Conservation (phyloP, 2,888 invertebrate species). For the Acanthoscelides obtectus region DNA sequence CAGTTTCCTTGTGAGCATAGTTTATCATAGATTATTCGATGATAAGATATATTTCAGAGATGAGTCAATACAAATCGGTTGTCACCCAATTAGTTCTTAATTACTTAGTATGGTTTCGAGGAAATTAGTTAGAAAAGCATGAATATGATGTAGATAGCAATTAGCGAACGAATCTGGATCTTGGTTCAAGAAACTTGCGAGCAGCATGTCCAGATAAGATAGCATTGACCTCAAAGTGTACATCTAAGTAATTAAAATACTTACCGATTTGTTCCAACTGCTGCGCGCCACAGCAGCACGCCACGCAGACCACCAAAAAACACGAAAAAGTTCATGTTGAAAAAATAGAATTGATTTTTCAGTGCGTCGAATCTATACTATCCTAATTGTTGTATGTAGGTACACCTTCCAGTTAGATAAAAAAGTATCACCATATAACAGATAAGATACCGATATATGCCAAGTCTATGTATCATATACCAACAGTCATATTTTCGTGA, state of each 20-base stretch:
- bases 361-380: background rate
- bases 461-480: background rate
- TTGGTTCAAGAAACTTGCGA: too few relatives aligned
- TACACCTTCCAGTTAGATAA: background rate
- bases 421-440: background rate
- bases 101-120: too few relatives aligned
- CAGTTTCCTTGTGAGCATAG: too few relatives aligned
- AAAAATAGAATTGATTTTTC: background rate
- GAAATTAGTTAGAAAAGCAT: too few relatives aligned
- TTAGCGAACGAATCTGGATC: too few relatives aligned
- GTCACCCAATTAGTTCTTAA: too few relatives aligned
- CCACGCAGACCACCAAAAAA: background rate
- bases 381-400: background rate
- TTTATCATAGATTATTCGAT: too few relatives aligned
- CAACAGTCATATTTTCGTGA: background rate
- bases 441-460: background rate
- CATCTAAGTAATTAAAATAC: background rate
- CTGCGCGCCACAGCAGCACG: background rate
- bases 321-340: background rate
- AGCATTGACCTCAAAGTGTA: background rate
- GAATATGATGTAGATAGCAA: too few relatives aligned
- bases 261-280: background rate
- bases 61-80: too few relatives aligned
- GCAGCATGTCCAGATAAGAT: background rate
- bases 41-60: too few relatives aligned